Conservation (phyloP, 2,797 vertebrate genomes). For the Lacerta bilineata region DNA sequence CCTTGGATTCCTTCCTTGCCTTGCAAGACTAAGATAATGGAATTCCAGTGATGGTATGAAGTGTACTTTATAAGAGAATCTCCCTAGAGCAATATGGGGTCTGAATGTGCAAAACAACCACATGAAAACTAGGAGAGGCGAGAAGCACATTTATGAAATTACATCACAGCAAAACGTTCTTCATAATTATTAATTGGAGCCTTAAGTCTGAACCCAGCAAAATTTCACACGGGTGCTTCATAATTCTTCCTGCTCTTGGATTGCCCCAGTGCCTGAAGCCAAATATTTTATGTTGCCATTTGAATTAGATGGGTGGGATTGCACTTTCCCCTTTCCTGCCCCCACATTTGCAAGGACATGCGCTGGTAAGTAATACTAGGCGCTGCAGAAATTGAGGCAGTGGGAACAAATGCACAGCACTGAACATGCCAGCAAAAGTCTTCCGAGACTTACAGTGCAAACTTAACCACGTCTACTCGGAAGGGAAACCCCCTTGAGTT, state of each 20-base stretch:
- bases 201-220: conserved; percentile 18
- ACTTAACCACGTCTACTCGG: too few species aligned
- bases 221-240: not conserved
- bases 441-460: not conserved
- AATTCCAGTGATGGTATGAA: not conserved
- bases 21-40: not conserved
- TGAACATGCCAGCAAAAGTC: not conserved
- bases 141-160: not conserved
- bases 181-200: conserved; percentile 8
- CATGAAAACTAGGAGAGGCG: not conserved
- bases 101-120: not conserved
- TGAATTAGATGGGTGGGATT: conserved; percentile 16
- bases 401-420: not conserved
- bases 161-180: not conserved
- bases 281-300: conserved; percentile 19
- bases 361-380: not conserved
- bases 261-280: not conserved
- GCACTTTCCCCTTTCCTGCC: not conserved
- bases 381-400: not conserved
- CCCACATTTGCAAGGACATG: not conserved
- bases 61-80: not conserved
- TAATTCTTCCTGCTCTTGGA: not conserved
- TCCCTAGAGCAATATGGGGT: not conserved
- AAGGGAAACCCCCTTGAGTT: too few species aligned
- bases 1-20: not conserved